phyloP scores from a whole-genome alignment of 2,113 vertebrate genomes.

The Labeo rohita region DNA sequence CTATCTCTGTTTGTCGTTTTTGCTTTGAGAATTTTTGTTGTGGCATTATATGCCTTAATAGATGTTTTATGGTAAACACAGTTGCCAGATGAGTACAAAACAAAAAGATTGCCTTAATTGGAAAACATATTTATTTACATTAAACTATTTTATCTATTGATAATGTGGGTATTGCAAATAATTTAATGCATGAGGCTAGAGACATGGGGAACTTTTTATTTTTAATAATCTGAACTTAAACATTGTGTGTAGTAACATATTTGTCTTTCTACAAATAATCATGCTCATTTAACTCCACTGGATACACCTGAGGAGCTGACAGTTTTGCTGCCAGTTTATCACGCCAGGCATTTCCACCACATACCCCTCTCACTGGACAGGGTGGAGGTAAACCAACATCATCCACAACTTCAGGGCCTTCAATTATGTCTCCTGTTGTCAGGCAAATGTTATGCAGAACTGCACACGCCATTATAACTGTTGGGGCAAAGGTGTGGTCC shows the following conservation, averaged over 20 bases:
- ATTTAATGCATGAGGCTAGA: neutral
- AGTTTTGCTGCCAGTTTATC: neutral
- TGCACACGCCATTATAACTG: neutral
- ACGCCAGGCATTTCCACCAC: neutral
- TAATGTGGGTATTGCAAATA: neutral
- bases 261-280: neutral
- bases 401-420: neutral
- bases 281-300: neutral
- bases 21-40: too few species aligned
- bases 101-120: neutral
- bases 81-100: neutral
- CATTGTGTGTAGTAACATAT: neutral
- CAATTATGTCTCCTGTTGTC: slow-evolving; percentile 18
- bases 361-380: neutral
- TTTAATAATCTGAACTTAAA: neutral
- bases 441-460: slow-evolving; percentile 24
- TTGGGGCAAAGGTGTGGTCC: slow-evolving; percentile 10
- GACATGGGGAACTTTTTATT: too few species aligned
- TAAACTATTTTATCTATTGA: neutral
- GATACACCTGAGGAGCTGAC: neutral
- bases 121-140: neutral
- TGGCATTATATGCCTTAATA: too few species aligned
- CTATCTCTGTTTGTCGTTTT: neutral
- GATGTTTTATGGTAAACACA: neutral
- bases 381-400: neutral